Base-by-base conservation (phyloP, 2,113 vertebrate species). In the Elgaria multicarinata region DNA sequence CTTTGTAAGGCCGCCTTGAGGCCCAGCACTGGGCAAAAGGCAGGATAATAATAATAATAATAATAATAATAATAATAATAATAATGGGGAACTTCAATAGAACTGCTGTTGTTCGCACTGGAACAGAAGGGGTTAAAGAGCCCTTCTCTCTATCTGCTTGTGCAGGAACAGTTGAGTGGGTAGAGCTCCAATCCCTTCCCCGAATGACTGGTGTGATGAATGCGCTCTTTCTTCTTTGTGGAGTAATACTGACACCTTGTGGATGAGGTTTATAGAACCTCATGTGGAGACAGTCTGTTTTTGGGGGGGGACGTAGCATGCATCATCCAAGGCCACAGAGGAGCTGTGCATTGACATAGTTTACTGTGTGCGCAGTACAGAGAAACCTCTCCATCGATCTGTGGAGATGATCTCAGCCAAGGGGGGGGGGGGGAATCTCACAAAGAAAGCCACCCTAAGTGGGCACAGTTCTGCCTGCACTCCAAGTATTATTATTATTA, bases 241-340 rank as follows among this genome's bases (percentile, higher is more conserved):
- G 83, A 92, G 8, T 84, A 93, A 92, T 1, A 85, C 0, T 89
- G 95, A 92, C 95, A 95, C 89, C 96, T 85, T 50, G 94, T 74
- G 95, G 95, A 44, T 6, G n/a, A 72, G 39, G 3, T 3, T 1
- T 66, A 88, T 93, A 93, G 82, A 93, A 87, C 93, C 20, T 39
- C 0, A 39, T 31, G n/a, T 1, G 0, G 0, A 0, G 1, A 0
- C 12, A 67, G 1, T 2, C 16, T 66, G 39, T 42, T n/a, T 46
- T 16, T 1, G 18, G 3, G 75, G 26, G 39, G 16, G 64, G 42
- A 46, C 20, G 5, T 26, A 42, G 53, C 79, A n/a, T 28, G 12
- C 36, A 44, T 36, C 13, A 22, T 42, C 42, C 24, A 66, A 28
- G 4, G 12, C 12, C 36, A 31, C 39, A 66, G 66, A 42, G 81